phyloP scores from a whole-genome alignment of 2,797 vertebrate species.

The Poecilia velifera region DNA sequence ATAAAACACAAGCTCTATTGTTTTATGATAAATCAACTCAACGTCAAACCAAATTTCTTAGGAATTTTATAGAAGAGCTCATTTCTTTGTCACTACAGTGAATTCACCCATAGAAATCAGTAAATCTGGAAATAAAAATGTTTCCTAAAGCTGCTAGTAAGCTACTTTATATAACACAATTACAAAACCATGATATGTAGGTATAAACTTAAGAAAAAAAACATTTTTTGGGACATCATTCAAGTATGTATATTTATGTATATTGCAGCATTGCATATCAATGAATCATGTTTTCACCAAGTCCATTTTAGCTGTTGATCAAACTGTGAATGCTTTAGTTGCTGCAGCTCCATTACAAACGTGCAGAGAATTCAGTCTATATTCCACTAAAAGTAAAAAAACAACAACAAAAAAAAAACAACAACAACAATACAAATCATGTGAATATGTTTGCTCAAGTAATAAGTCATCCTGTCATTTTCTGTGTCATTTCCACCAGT shows the following conservation, averaged over 20 bases:
- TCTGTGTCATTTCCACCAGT: no score
- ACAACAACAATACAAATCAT: no score
- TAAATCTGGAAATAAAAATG: background rate
- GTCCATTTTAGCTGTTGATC: background rate
- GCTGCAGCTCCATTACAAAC: background rate
- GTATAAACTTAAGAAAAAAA: background rate
- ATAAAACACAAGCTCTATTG: background rate
- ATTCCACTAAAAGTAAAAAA: no score
- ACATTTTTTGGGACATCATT: background rate
- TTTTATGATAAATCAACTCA: background rate
- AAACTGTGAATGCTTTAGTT: background rate
- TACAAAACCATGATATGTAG: background rate
- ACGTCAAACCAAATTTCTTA: background rate
- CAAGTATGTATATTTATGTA: background rate
- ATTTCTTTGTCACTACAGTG: background rate
- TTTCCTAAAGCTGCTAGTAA: background rate
- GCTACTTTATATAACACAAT: background rate
- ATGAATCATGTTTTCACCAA: background rate
- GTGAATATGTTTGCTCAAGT: no score
- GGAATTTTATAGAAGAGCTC: background rate
- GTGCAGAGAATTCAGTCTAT: no score
- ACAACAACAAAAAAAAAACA: no score
- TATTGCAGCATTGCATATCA: background rate
- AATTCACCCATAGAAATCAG: background rate
- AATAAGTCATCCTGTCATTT: no score